Evolutionary conservation across 2,888 invertebrate species (phyloP).

Genomic region (Pseudococcus viburni): DNA sequence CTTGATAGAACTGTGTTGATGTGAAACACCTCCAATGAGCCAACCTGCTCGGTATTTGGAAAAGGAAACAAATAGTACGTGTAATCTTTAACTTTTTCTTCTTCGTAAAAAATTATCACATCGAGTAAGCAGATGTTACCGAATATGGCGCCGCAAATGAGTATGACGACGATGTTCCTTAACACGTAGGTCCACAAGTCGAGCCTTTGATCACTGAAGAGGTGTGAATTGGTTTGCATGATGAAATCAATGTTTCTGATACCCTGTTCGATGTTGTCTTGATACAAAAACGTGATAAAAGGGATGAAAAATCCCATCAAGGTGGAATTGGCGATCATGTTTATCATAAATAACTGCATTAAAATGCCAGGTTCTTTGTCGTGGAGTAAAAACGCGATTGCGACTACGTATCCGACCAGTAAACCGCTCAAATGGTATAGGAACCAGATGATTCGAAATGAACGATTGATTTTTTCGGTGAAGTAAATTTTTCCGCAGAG

Average conservation of each 20-base stretch:
- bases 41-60: background rate
- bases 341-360: background rate
- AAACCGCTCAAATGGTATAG: background rate
- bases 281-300: background rate
- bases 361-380: background rate
- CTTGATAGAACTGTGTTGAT: background rate
- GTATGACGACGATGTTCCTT: background rate
- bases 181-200: background rate
- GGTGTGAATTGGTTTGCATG: background rate
- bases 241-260: background rate
- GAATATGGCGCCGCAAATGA: background rate
- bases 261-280: background rate
- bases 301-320: background rate
- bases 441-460: background rate
- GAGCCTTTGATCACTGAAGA: background rate
- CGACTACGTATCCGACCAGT: background rate
- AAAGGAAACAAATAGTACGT: slow-evolving; percentile 20
- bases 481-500: slow-evolving; percentile 3
- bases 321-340: background rate
- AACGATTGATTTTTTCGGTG: background rate
- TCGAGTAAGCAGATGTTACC: background rate
- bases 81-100: background rate
- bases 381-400: background rate
- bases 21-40: background rate
- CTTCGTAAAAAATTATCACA: background rate